Percentiles rank a stretch among this genome's conserved stretches.
phyloP scores from a whole-genome alignment of 2,797 vertebrate species.

The Glyptemys insculpta region DNA sequence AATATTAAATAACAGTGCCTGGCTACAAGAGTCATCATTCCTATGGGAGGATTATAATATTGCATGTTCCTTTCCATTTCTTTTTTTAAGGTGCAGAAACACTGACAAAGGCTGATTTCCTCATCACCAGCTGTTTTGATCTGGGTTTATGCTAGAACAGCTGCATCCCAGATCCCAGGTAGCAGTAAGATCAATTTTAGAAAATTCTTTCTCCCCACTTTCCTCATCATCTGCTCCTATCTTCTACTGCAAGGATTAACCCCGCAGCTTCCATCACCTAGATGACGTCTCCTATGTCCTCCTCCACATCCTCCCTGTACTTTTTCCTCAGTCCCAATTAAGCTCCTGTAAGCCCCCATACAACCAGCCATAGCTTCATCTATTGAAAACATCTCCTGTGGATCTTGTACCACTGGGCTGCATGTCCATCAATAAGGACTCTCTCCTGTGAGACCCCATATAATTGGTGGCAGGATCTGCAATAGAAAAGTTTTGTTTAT shows the following conservation, averaged over 20 bases:
- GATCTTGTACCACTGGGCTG: neutral
- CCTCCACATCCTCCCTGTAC: neutral
- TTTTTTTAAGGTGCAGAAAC: neutral
- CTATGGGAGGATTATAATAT: neutral
- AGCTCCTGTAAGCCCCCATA: no score
- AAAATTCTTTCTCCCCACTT: neutral
- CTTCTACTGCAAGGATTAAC: neutral
- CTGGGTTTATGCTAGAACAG: neutral
- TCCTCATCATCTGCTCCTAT: no score
- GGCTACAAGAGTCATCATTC: neutral
- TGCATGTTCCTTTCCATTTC: neutral
- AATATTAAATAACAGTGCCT: neutral
- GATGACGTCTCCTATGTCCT: neutral
- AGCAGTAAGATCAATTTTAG: neutral
- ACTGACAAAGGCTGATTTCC: neutral
- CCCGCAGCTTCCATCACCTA: neutral
- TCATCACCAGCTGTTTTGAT: neutral
- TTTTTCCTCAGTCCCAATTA: neutral
- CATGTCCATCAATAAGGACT: neutral
- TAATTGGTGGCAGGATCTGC: neutral
- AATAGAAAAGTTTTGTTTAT: neutral
- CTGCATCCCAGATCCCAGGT: neutral
- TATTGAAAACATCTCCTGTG: neutral
- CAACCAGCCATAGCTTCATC: no score
- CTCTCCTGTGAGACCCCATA: neutral